These are phyloP conservation scores for Bubo blakistoni DNA, from an alignment of 2,113 vertebrate species.

Conservation along the genomic window DNA sequence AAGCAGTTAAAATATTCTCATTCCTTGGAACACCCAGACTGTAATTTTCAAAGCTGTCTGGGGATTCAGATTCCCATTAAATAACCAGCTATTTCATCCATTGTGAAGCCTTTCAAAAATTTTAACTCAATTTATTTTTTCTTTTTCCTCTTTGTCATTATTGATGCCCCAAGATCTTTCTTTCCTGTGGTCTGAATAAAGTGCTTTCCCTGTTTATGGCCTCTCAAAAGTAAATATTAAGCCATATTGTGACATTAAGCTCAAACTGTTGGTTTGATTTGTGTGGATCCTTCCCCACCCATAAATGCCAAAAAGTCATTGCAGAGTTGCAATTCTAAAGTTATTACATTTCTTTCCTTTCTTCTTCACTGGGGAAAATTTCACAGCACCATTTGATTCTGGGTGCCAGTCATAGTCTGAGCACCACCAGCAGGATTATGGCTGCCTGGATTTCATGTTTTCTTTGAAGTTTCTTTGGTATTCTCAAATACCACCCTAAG, in stretches of 20 bases:
- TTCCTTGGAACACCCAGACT: background rate
- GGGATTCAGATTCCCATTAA: background rate
- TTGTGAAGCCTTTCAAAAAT: background rate
- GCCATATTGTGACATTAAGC: background rate
- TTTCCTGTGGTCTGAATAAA: background rate
- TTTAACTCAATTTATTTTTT: background rate
- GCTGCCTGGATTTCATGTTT: background rate
- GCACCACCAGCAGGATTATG: background rate
- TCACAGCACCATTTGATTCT: background rate
- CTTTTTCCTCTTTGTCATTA: background rate
- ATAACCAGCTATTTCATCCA: background rate
- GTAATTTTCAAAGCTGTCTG: background rate
- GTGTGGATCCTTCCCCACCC: background rate
- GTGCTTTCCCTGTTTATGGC: background rate
- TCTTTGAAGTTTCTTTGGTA: background rate
- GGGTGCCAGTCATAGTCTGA: background rate
- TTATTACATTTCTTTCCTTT: background rate
- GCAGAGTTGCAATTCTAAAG: background rate
- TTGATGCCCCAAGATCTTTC: background rate
- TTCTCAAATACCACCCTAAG: background rate
- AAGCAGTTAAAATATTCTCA: background rate
- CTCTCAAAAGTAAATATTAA: background rate
- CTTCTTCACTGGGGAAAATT: background rate
- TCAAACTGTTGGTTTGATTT: background rate
- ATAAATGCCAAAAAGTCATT: background rate